Evolutionary conservation across 2,113 vertebrate species (phyloP).

Genomic region (Hystrix brachyura): DNA sequence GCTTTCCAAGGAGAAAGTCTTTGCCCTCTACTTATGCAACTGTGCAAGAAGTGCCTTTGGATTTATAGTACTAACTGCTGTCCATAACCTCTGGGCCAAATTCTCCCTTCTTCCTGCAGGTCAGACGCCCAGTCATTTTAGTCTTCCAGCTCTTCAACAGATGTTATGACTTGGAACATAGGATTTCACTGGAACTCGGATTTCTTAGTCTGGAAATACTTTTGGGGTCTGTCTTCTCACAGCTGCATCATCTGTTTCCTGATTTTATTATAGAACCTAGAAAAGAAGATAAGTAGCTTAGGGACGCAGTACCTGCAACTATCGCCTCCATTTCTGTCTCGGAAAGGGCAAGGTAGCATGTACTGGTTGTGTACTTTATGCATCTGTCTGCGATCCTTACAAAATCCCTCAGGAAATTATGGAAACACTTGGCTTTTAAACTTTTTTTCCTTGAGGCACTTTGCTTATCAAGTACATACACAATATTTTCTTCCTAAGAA

Average conservation of each 20-base stretch:
- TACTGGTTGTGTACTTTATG: neutral
- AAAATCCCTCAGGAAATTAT: conserved; percentile 23
- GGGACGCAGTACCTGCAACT: neutral
- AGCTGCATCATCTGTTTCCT: conserved; percentile 19
- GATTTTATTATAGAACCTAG: conserved; percentile 43
- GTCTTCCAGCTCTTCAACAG: conserved; percentile 16
- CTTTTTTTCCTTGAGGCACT: neutral
- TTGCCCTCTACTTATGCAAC: neutral
- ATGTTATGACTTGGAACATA: conserved; percentile 18
- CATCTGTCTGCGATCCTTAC: conserved; percentile 16
- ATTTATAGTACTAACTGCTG: neutral
- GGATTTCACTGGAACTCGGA: conserved; percentile 41
- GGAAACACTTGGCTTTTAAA: conserved; percentile 27
- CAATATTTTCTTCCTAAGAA: conserved; percentile 30
- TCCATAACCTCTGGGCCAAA: neutral
- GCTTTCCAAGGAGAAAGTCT: conserved; percentile 7
- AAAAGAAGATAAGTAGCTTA: neutral
- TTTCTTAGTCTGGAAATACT: conserved; percentile 31
- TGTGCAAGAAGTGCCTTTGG: conserved; percentile 71
- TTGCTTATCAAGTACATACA: conserved; percentile 13
- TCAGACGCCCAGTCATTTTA: neutral
- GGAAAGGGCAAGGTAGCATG: neutral
- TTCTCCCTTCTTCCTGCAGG: neutral
- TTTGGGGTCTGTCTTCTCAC: conserved; percentile 8
- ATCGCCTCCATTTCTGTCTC: conserved; percentile 9